Evolutionary conservation across 2,113 vertebrate genomes (phyloP).

Genomic region (Paedocypris sp.): DNA sequence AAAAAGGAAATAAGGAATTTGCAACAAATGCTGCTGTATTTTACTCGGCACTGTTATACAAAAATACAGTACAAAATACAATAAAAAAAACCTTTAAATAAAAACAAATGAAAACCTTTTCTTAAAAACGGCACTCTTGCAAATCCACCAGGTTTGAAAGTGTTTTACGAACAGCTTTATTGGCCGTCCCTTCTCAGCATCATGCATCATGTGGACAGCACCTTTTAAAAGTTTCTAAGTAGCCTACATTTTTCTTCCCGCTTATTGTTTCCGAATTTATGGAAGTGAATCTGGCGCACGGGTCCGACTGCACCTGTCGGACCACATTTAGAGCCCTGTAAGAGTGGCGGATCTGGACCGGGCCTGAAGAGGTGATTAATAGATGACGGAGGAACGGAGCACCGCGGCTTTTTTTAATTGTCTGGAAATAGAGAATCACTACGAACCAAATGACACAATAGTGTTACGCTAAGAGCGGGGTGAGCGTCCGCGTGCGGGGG

Average conservation of each 20-base stretch:
- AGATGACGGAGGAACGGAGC: constrained; percentile 10
- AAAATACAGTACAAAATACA: no score
- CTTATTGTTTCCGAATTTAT: constrained; percentile 28
- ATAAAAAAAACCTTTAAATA: no score
- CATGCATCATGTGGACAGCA: not conserved
- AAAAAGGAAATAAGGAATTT: no score
- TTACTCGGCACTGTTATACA: no score
- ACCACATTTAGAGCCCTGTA: not conserved
- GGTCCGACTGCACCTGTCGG: constrained; percentile 6
- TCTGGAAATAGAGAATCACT: constrained; percentile 18
- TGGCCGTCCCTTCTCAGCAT: not conserved
- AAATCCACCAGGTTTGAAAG: no score
- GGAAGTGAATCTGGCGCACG: not conserved
- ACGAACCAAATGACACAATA: constrained; percentile 32
- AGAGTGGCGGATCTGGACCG: constrained; percentile 2
- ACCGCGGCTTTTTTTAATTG: constrained; percentile 5
- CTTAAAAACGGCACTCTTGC: no score
- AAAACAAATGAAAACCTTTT: no score
- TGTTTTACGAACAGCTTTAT: no score
- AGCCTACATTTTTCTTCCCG: not conserved
- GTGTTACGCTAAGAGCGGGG: constrained; percentile 45
- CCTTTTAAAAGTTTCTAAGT: not conserved
- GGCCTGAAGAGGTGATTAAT: constrained; percentile 20
- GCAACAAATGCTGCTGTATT: no score
- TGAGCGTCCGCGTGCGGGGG: constrained; percentile 40